phyloP scores from a whole-genome alignment of 1,140 invertebrate genomes.

The Drosophila virilis region DNA sequence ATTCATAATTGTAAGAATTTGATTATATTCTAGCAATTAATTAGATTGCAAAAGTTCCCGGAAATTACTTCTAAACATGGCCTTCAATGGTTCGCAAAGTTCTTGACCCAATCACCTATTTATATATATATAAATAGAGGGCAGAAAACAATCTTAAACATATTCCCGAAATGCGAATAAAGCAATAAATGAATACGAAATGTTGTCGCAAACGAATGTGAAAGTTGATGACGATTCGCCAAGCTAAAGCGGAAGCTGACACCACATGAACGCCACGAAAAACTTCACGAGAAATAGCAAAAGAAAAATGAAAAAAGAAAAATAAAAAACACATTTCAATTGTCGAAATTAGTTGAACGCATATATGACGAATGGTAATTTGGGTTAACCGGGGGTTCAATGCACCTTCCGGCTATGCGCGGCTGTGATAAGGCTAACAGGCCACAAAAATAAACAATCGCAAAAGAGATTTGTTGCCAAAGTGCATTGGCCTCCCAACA shows the following conservation, averaged over 20 bases:
- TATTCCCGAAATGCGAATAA: constrained; percentile 11
- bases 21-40: too few species aligned
- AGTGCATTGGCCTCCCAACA: constrained; percentile 39
- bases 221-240: constrained; percentile 31
- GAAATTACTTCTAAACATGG: constrained; percentile 9
- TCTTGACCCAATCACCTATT: constrained; percentile 50
- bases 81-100: not conserved
- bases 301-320: not conserved
- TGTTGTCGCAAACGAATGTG: constrained; percentile 29
- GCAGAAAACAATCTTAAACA: not conserved
- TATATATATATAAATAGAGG: not conserved
- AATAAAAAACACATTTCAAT: constrained; percentile 21
- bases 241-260: constrained; percentile 47
- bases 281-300: not conserved
- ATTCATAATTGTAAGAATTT: too few species aligned
- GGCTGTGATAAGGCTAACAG: constrained; percentile 40
- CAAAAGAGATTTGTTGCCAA: constrained; percentile 27
- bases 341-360: constrained; percentile 46
- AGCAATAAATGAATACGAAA: constrained; percentile 30
- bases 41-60: not conserved
- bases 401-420: constrained; percentile 24
- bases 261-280: not conserved
- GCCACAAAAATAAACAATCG: constrained; percentile 19
- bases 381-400: constrained; percentile 34
- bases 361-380: constrained; percentile 40